Evolutionary conservation across 2,888 invertebrate genomes (phyloP).

Genomic region (Lasioglossum morio): DNA sequence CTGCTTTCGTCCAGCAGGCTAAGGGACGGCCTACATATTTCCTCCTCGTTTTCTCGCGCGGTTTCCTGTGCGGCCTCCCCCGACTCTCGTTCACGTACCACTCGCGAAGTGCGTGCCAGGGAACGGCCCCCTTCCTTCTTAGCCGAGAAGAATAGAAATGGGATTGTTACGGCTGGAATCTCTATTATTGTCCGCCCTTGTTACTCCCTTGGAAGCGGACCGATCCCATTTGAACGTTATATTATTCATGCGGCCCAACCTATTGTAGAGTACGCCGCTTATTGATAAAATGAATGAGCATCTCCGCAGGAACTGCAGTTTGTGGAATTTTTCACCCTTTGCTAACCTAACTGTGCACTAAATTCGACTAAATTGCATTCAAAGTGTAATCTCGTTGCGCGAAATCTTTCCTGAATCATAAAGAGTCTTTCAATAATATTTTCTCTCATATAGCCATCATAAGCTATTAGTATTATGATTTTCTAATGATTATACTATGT

Average conservation of each 20-base stretch:
- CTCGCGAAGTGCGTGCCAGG: slow-evolving; percentile 15
- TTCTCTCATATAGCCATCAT: neutral
- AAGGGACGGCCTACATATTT: slow-evolving; percentile 31
- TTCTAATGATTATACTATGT: neutral
- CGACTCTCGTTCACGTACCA: slow-evolving; percentile 21
- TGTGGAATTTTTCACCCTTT: neutral
- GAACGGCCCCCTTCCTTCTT: slow-evolving; percentile 23
- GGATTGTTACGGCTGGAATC: slow-evolving; percentile 12
- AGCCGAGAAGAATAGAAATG: slow-evolving; percentile 7
- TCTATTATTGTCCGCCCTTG: slow-evolving; percentile 9
- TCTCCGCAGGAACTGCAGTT: neutral
- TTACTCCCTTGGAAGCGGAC: slow-evolving; percentile 1
- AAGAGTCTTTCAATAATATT: neutral
- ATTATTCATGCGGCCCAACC: neutral
- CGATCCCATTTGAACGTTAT: slow-evolving; percentile 4
- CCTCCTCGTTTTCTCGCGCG: slow-evolving; percentile 47
- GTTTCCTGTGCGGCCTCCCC: slow-evolving; percentile 23
- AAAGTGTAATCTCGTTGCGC: neutral
- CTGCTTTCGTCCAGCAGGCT: slow-evolving; percentile 58
- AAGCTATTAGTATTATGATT: neutral
- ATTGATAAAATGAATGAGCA: neutral
- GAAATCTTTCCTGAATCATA: neutral
- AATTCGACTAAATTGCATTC: neutral
- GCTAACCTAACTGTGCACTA: neutral
- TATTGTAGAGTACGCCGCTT: neutral